Base-by-base conservation (phyloP, 2,888 invertebrate species). In the Aelia acuminata region DNA sequence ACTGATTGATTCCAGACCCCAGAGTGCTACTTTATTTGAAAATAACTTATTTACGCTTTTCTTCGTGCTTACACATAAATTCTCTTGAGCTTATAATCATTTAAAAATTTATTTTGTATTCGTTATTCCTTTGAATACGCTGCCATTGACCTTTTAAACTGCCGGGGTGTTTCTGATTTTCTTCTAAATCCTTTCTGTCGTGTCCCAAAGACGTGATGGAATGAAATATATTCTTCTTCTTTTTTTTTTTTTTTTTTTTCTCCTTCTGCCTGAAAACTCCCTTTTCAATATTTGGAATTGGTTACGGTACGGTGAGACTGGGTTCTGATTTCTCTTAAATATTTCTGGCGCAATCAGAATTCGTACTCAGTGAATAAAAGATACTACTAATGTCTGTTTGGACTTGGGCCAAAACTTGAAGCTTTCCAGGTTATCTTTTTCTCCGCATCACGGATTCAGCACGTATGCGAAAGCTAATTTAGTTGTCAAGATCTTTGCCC, bases 391-490 rank as follows among this genome's bases (percentile, higher is more conserved):
- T 57, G 57, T 57, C 26, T 57, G 26, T 57, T 57, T 57, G 57
- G 57, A 57, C 7, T 11, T 11, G 57, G 26, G 57, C 57, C 57
- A 57, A 26, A 53, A 10, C 26, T 13, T 26, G 57, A 18, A 53
- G 57, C 11, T 26, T 57, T 57, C 57, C 57, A 57, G 57, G 57
- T 11, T 57, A 57, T 57, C 57, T 57, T 57, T 57, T 57, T 26
- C 57, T 26, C 13, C 26, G 26, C 26, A 57, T 57, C 26, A 26
- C 26, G 13, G 57, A 57, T 57, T 57, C 57, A 57, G 57, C 26
- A 57, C 26, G 57, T 57, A 57, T 57, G 57, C 57, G 57, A 57
- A 57, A 57, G 26, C 57, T 57, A 57, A 13, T 57, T 57, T n/a
- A 22, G 13, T 2, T 57, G n/a, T 3, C 13, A 26, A 57, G 57